Evolutionary conservation across 2,888 invertebrate genomes (phyloP), one percentile per base, ranked within the genome.

Genomic region (Oegoconia quadripuncta): DNA sequence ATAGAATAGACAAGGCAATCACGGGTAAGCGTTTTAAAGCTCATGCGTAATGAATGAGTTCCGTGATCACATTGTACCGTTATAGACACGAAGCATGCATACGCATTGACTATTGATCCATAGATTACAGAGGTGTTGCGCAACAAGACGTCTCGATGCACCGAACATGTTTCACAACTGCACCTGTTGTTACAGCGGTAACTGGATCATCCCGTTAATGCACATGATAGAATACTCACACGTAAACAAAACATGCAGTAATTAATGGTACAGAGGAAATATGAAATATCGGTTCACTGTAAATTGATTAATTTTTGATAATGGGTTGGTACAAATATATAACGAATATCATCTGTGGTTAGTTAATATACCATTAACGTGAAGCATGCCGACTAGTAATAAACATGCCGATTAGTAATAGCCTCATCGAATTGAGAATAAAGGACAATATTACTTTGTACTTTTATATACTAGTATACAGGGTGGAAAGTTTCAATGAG

Each of bases 41-140:
- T 34, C 39, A 39, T 43, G 37, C 34, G 36, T 37, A 34, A 32
- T 36, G 68, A 70, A 71, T 68, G 64, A 69, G 71, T 77, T 76
- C 72, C 75, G 73, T 65, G 71, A 72, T 74, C 71, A 75, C 66
- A 73, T 67, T 70, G 60, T 64, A 73, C 77, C 74, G 81, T 82
- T 83, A 83, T 69, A 59, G 70, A 63, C 73, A 75, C 67, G 74
- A 62, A 52, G 61, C 69, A 68, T 63, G 48, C 48, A 47, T 46
- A 49, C 47, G 69, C 74, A 71, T 73, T 66, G 71, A 69, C 72
- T 72, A 65, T 68, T 72, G 74, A 66, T 70, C 63, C 65, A 63
- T 64, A 79, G 76, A 82, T 83, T 74, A 78, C 65, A 48, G 52
- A n/a, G 46, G 8, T 56, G 55, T 83, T 82, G 72, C 79, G 72